A percentile compares a stretch with the other conserved stretches of the same genome.
These are phyloP conservation scores for Platalea minor DNA, from an alignment of 2,797 vertebrate genomes.

Conservation along the genomic window DNA sequence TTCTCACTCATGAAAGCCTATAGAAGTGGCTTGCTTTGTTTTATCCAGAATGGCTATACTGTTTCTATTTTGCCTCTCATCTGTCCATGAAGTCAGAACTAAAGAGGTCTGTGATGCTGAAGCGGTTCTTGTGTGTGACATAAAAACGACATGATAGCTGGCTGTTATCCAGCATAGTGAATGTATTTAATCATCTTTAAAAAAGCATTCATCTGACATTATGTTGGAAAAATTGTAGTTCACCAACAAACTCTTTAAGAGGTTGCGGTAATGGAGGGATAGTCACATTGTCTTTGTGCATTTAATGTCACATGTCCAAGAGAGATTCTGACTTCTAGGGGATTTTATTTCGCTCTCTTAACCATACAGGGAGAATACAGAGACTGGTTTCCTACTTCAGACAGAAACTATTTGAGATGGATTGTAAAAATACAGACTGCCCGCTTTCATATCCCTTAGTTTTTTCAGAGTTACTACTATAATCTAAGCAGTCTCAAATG, in stretches of 20 bases:
- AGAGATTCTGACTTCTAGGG: neutral
- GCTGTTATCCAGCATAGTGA: neutral
- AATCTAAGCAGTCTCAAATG: neutral
- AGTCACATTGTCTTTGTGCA: neutral
- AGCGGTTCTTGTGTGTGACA: neutral
- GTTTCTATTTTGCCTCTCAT: neutral
- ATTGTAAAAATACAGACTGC: neutral
- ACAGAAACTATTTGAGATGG: neutral
- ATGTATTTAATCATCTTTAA: neutral
- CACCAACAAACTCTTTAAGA: neutral
- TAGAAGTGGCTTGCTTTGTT: neutral
- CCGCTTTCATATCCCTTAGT: neutral
- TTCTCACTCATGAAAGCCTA: neutral
- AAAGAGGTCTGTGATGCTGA: neutral
- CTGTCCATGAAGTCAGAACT: neutral
- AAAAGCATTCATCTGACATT: neutral
- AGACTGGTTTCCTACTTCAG: neutral
- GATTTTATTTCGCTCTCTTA: neutral
- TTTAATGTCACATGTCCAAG: neutral
- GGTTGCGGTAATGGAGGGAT: neutral
- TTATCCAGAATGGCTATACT: neutral
- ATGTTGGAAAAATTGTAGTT: neutral
- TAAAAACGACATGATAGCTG: neutral
- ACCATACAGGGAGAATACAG: neutral
- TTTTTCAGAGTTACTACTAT: neutral